Conservation (phyloP, 2,113 vertebrate species). For the Ifrita kowaldi region DNA sequence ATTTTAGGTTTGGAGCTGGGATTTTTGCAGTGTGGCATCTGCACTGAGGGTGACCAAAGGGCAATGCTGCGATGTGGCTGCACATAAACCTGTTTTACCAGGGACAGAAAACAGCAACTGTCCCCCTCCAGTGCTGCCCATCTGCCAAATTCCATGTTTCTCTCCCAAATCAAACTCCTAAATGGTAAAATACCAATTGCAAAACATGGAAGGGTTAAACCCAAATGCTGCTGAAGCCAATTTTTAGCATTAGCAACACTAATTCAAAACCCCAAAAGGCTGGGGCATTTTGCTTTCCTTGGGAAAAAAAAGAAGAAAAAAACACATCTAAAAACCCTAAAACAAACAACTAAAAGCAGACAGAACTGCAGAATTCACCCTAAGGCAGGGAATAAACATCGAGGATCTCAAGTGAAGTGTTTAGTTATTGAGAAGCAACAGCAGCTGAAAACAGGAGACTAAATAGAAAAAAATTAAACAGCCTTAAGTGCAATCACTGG, state of each 20-base stretch:
- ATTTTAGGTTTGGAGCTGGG: background rate
- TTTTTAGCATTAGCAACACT: slow-evolving; percentile 17
- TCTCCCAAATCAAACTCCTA: background rate
- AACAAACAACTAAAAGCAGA: background rate
- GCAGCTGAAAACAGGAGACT: slow-evolving; percentile 2
- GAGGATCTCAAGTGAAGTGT: slow-evolving; percentile 23
- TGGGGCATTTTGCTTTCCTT: background rate
- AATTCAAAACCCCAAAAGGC: background rate
- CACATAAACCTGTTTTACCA: background rate
- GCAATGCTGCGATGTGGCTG: background rate
- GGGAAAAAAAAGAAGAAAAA: background rate
- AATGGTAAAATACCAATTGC: background rate
- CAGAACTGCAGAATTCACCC: slow-evolving; percentile 8
- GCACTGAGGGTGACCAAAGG: background rate
- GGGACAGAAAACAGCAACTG: background rate
- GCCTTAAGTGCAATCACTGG: background rate
- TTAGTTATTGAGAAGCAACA: background rate
- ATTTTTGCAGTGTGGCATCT: background rate
- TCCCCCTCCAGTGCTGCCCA: background rate
- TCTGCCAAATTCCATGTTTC: background rate
- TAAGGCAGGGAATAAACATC: background rate
- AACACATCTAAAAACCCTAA: background rate
- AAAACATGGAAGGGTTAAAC: background rate
- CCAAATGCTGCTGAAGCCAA: background rate
- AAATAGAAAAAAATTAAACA: background rate